These are phyloP conservation scores for Paramormyrops hopkinsi DNA, from an alignment of 2,797 vertebrate species.

Conservation along the genomic window DNA sequence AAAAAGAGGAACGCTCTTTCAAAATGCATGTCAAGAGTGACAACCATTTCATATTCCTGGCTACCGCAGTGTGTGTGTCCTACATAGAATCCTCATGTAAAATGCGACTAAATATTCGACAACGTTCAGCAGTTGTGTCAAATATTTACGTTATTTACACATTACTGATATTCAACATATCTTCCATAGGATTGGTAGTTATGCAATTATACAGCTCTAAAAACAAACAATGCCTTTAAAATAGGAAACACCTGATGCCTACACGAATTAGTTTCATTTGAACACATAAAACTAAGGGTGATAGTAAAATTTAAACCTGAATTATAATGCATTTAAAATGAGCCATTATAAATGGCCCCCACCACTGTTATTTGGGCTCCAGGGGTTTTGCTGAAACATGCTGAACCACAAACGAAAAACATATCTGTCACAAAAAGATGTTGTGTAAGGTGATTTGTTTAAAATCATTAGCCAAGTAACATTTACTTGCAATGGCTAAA, in stretches of 20 bases:
- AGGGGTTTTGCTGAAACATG: neutral
- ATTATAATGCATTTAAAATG: neutral
- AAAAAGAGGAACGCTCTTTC: conserved; percentile 33
- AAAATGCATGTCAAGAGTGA: neutral
- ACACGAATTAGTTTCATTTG: neutral
- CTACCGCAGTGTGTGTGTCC: neutral
- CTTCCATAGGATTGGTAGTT: neutral
- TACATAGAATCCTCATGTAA: neutral
- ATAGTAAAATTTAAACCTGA: neutral
- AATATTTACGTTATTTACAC: neutral
- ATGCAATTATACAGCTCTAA: neutral
- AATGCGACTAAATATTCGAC: neutral
- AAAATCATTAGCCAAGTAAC: neutral
- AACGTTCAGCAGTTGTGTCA: neutral
- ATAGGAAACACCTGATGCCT: neutral
- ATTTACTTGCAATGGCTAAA: neutral
- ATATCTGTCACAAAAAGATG: neutral
- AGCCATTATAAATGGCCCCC: neutral
- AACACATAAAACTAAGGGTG: neutral
- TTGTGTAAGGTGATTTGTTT: neutral
- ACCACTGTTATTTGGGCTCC: neutral
- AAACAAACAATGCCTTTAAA: neutral
- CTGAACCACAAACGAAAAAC: neutral
- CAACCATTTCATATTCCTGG: neutral
- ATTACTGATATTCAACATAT: neutral